Conservation (phyloP, 2,797 vertebrate genomes). For the Lutjanus campechanus region DNA sequence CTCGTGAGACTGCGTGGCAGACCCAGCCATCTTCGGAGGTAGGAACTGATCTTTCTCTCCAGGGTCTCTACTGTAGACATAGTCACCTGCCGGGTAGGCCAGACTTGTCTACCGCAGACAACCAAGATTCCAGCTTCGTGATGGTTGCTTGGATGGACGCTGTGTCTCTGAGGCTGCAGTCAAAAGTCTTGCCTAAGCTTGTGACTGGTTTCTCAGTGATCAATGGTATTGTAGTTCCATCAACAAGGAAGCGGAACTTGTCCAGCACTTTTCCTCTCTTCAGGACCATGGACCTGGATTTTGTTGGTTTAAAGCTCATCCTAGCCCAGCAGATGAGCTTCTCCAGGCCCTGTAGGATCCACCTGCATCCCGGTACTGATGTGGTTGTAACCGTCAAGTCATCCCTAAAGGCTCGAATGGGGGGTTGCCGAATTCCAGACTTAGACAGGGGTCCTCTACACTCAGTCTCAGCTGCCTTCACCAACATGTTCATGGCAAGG, state of each 20-base stretch:
- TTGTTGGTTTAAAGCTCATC: neutral
- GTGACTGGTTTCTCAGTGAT: neutral
- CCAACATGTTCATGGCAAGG: too few relatives aligned
- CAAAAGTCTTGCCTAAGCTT: neutral
- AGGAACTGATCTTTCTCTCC: too few relatives aligned
- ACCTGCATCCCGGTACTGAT: neutral
- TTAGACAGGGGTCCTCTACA: neutral
- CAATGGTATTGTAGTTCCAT: neutral
- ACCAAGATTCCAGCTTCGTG: too few relatives aligned
- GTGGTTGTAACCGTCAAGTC: neutral
- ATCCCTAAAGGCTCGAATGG: neutral
- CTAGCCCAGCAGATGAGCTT: neutral
- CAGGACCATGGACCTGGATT: neutral
- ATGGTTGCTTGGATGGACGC: too few relatives aligned
- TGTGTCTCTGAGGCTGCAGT: too few relatives aligned
- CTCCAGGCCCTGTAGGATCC: neutral
- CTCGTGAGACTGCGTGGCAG: too few relatives aligned
- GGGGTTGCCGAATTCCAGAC: neutral
- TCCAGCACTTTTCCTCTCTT: neutral
- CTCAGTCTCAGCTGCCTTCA: neutral
- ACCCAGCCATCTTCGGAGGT: too few relatives aligned
- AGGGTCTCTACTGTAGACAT: too few relatives aligned
- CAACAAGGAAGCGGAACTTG: neutral
- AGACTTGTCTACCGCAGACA: too few relatives aligned
- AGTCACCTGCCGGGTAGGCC: too few relatives aligned